Percentiles rank a stretch among this genome's conserved stretches.
Conservation (phyloP, 2,888 invertebrate genomes). For the Sesia bembeciformis region DNA sequence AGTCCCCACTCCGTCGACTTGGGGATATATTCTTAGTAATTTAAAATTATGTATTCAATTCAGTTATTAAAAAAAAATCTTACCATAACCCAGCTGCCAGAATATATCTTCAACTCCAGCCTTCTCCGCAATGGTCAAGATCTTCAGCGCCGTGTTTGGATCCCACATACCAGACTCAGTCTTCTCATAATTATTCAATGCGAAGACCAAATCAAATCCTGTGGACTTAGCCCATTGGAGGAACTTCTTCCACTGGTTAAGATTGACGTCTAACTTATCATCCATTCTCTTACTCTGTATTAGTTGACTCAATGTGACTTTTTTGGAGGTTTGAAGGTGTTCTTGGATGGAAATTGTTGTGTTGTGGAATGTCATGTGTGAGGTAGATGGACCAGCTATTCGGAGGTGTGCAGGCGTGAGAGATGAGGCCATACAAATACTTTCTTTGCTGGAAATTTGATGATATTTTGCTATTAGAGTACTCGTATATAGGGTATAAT, state of each 20-base stretch:
- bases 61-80: slow-evolving; percentile 11
- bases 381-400: slow-evolving; percentile 80
- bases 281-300: neutral
- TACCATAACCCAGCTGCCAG: slow-evolving; percentile 86
- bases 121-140: slow-evolving; percentile 80
- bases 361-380: slow-evolving; percentile 55
- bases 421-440: slow-evolving; percentile 78
- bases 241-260: slow-evolving; percentile 46
- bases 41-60: too few species aligned
- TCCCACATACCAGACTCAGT: slow-evolving; percentile 76
- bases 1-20: too few species aligned
- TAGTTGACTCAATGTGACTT: neutral
- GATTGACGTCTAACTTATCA: slow-evolving; percentile 15
- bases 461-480: too few species aligned
- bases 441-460: slow-evolving; percentile 54
- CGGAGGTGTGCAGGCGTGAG: slow-evolving; percentile 83
- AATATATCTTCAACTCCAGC: slow-evolving; percentile 76
- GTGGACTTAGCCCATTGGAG: slow-evolving; percentile 67
- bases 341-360: slow-evolving; percentile 40
- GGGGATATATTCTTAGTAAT: neutral
- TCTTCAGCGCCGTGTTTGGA: slow-evolving; percentile 76
- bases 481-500: too few species aligned
- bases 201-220: slow-evolving; percentile 80
- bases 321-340: slow-evolving; percentile 7
- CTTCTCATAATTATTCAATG: slow-evolving; percentile 75